Evolutionary conservation across 2,113 vertebrate genomes (phyloP).

Genomic region (Porphyrio hochstetteri): DNA sequence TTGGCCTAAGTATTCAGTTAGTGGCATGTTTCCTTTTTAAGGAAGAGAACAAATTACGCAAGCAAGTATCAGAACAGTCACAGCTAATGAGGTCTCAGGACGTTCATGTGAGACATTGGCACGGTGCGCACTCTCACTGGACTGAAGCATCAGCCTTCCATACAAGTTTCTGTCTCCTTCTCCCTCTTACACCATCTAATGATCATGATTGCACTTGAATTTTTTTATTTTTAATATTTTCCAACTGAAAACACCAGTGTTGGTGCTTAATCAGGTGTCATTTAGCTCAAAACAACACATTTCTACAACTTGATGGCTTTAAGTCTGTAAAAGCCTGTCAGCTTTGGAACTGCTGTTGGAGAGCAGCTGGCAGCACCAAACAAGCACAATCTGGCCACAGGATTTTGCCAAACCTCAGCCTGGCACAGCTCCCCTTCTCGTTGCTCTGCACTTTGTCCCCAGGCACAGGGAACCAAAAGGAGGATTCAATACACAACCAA

Average conservation of each 20-base stretch:
- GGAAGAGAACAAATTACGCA: background rate
- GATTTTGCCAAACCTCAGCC: too few relatives aligned
- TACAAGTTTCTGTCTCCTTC: background rate
- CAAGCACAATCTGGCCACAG: background rate
- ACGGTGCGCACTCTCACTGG: background rate
- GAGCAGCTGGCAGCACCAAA: background rate
- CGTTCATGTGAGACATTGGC: background rate
- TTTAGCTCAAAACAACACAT: background rate
- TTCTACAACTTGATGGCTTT: background rate
- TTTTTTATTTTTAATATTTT: background rate
- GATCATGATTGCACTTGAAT: background rate
- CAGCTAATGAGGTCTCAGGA: background rate
- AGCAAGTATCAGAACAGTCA: conserved; percentile 10
- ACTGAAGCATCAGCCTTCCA: background rate
- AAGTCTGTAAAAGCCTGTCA: background rate
- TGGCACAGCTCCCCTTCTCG: background rate
- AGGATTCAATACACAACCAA: background rate
- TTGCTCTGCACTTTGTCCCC: background rate
- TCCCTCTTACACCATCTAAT: background rate
- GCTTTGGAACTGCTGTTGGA: background rate
- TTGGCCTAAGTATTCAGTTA: background rate
- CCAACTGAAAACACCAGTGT: background rate
- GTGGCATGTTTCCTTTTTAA: background rate
- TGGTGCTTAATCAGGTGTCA: background rate
- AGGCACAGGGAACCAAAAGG: background rate